These are phyloP conservation scores for Cataglyphis hispanica DNA, from an alignment of 1,140 invertebrate species.

Conservation along the genomic window DNA sequence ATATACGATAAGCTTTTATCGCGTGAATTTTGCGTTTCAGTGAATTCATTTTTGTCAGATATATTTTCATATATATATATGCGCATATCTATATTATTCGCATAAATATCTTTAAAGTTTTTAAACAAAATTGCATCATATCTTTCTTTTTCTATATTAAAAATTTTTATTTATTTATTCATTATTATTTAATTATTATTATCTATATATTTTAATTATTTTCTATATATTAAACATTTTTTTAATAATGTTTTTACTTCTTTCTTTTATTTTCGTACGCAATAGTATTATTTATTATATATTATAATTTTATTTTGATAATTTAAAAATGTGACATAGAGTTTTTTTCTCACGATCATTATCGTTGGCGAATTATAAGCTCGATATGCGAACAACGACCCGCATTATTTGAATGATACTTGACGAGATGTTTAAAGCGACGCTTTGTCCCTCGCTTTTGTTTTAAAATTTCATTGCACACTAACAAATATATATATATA, in stretches of 20 bases:
- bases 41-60: background rate
- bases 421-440: constrained; percentile 29
- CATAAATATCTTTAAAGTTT: background rate
- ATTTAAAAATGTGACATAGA: background rate
- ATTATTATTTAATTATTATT: too few species aligned
- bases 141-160: background rate
- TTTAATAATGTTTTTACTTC: background rate
- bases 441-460: background rate
- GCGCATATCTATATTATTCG: too few species aligned
- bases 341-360: constrained; percentile 32
- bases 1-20: background rate
- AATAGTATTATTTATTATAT: background rate
- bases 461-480: background rate
- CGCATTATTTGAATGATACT: constrained; percentile 55
- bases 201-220: too few species aligned
- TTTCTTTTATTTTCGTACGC: background rate
- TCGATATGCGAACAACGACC: constrained; percentile 38
- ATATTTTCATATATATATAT: background rate
- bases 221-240: background rate
- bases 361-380: constrained; percentile 9
- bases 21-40: background rate
- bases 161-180: background rate
- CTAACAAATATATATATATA: too few species aligned
- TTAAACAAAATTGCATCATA: background rate
- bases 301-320: background rate